Percentiles rank a stretch among this genome's conserved stretches.
Evolutionary conservation across 2,797 vertebrate genomes (phyloP).

Genomic region (Poeciliopsis paucimaculata): DNA sequence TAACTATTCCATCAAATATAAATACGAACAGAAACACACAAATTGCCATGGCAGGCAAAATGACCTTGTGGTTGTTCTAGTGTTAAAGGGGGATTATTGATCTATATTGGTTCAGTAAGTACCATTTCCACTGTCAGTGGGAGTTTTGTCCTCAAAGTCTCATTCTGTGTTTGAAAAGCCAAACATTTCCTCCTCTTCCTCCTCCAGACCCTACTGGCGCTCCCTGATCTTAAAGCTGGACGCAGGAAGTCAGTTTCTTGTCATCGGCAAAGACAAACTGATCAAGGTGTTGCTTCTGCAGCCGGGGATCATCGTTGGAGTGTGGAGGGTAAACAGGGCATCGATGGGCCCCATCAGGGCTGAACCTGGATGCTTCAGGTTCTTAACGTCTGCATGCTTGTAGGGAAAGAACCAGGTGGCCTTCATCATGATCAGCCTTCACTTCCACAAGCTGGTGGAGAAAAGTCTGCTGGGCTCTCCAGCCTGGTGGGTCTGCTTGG

Average conservation of each 20-base stretch:
- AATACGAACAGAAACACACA: not conserved
- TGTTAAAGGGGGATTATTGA: not conserved
- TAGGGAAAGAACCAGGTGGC: conserved; percentile 77
- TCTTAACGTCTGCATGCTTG: not conserved
- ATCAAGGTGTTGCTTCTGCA: conserved; percentile 75
- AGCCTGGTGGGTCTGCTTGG: conserved; percentile 70
- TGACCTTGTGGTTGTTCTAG: not conserved
- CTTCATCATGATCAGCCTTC: conserved; percentile 87
- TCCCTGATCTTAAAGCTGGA: conserved; percentile 83
- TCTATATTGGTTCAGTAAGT: not conserved
- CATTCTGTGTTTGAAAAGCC: not conserved
- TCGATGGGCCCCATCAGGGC: not conserved
- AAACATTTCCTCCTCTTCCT: not conserved
- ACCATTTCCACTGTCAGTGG: not conserved
- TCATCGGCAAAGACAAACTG: conserved; percentile 78
- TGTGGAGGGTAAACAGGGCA: conserved; percentile 85
- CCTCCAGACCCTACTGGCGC: conserved; percentile 77
- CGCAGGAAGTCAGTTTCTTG: conserved; percentile 32
- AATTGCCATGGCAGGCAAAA: not conserved
- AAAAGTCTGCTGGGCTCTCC: conserved; percentile 86
- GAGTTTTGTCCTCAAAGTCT: not conserved
- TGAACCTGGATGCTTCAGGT: not conserved
- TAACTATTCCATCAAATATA: no score
- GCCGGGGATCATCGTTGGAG: conserved; percentile 82
- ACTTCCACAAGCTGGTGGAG: conserved; percentile 89